Evolutionary conservation across 1,140 invertebrate genomes (phyloP), one percentile per base, ranked within the genome.

Genomic region (Stenopsyche tienmushanensis): DNA sequence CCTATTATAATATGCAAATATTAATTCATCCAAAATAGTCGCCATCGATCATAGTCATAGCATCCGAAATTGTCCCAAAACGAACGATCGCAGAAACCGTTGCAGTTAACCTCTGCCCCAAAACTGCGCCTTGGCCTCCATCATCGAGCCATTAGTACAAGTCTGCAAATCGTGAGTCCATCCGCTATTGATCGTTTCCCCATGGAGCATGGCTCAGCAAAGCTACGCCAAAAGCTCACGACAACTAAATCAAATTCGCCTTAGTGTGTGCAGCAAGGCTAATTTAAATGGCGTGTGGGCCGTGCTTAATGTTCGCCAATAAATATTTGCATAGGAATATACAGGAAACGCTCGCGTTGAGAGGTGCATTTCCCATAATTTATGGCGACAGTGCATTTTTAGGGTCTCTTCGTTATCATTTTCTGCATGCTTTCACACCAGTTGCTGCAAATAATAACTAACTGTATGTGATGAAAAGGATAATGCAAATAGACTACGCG

Each of bases 251-350:
- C 39, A 42, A 57, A 57, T 10, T 57, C 52, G 52, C 39, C 34
- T 42, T 57, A 17, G 1, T 18, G 39, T 13, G 10, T 20, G 53
- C n/a, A 20, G 18, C 21, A 34, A 25, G 24, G n/a, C 39, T 23
- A 57, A 41, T 57, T 42, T 42, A 57, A 42, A 42, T 25, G 34
- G 50, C 20, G 23, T 53, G 54, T 57, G 39, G 54, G 54, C 25
- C 20, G 54, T 1, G 3, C 21, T 21, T 57, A 15, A 42, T 29
- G 26, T 13, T 42, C 17, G 21, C 23, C 23, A 57, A 39, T 57
- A 42, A 15, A 57, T 23, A 57, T 57, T 57, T 57, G 54, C 54
- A 57, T 57, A 21, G 34, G 29, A 41, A 17, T 18, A 17, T n/a
- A n/a, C n/a, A 25, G 45, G 52, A 54, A 54, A 29, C 39, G 52